A percentile compares a stretch with the other conserved stretches of the same genome.
These are phyloP conservation scores for Euproctis similis DNA, from an alignment of 2,888 invertebrate species.

Conservation along the genomic window DNA sequence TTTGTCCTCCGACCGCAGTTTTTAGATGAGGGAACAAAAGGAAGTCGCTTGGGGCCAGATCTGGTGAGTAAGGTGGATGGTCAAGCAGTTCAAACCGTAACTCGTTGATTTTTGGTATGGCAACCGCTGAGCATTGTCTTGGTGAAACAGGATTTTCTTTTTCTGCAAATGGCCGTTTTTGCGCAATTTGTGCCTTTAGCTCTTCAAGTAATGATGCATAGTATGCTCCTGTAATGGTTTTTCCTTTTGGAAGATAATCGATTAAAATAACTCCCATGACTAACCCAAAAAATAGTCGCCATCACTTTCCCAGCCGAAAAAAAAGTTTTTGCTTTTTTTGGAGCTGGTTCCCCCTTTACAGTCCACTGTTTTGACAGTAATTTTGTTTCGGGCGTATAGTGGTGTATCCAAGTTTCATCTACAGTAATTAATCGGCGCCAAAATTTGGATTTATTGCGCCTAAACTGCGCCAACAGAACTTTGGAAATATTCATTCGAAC, in stretches of 20 bases:
- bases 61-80: constrained; percentile 1
- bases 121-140: background rate
- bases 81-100: background rate
- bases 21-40: constrained; percentile 1
- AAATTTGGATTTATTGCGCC: too few relatives aligned
- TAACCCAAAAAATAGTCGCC: constrained; percentile 7
- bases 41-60: constrained; percentile 4
- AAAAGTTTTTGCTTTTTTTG: constrained; percentile 6
- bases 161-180: background rate
- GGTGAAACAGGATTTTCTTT: background rate
- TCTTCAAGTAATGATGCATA: constrained; percentile 11
- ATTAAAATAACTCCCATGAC: constrained; percentile 9
- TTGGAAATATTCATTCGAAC: too few relatives aligned
- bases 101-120: background rate
- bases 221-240: constrained; percentile 5
- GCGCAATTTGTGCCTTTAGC: background rate
- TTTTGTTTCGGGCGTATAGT: background rate
- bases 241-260: constrained; percentile 11
- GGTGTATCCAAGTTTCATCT: constrained; percentile 1
- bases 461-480: too few relatives aligned
- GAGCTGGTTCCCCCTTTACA: constrained; percentile 3
- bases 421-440: background rate
- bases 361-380: constrained; percentile 10
- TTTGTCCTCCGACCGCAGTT: constrained; percentile 8
- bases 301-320: constrained; percentile 10